Evolutionary conservation across 1,140 invertebrate species (phyloP).

Genomic region (Lepidurus arcticus): DNA sequence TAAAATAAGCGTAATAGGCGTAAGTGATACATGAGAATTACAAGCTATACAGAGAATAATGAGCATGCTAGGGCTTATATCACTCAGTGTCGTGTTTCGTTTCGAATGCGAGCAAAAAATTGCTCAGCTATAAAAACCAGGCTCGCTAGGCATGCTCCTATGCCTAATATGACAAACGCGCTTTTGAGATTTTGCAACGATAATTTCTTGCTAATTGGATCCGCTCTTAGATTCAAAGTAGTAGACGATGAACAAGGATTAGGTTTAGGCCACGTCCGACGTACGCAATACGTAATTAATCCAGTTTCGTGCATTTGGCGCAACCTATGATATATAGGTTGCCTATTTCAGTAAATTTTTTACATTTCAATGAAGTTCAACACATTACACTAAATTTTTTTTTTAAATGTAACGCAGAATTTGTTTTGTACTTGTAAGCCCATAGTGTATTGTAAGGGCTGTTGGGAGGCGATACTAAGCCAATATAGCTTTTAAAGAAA

Average conservation of each 20-base stretch:
- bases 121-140: constrained; percentile 8
- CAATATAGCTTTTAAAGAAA: constrained; percentile 39
- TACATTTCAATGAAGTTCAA: background rate
- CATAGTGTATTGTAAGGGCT: too few species aligned
- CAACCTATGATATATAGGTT: background rate
- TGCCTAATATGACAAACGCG: background rate
- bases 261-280: background rate
- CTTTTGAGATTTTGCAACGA: background rate
- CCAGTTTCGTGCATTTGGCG: background rate
- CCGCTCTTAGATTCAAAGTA: background rate
- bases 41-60: too few species aligned
- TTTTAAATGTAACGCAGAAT: background rate
- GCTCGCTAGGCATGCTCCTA: background rate
- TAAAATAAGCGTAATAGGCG: too few species aligned
- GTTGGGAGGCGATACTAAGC: too few species aligned
- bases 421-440: background rate
- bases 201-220: background rate
- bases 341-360: background rate
- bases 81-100: too few species aligned
- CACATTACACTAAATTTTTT: background rate
- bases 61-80: too few species aligned
- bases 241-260: background rate
- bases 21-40: too few species aligned
- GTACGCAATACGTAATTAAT: constrained; percentile 10
- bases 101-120: background rate